Conservation (phyloP, 2,113 vertebrate genomes). For the Pithys albifrons region DNA sequence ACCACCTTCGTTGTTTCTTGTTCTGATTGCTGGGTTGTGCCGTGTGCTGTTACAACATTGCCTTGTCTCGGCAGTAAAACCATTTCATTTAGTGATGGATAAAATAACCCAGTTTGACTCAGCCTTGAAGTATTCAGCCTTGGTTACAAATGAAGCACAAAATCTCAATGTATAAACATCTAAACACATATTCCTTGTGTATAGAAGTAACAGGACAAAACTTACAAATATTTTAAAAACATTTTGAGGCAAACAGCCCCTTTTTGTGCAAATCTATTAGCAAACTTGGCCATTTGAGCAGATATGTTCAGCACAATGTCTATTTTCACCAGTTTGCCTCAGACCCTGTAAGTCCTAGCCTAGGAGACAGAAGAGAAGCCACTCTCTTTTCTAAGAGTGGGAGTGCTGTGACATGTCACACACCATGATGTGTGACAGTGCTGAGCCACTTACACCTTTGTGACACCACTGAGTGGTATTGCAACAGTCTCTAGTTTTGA, state of each 20-base stretch:
- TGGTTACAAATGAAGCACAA: neutral
- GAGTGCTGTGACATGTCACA: neutral
- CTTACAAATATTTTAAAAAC: neutral
- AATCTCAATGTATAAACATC: neutral
- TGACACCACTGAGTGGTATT: neutral
- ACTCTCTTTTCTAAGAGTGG: neutral
- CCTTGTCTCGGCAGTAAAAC: neutral
- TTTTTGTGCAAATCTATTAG: neutral
- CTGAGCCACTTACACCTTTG: neutral
- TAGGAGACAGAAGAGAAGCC: neutral
- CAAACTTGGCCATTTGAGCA: neutral
- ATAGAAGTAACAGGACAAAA: neutral
- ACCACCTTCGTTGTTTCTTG: conserved; percentile 16
- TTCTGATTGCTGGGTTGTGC: neutral
- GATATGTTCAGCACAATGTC: neutral
- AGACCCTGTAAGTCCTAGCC: neutral
- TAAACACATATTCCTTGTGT: neutral
- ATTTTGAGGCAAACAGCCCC: neutral
- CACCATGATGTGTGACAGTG: neutral
- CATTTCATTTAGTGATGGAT: neutral
- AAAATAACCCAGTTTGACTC: conserved; percentile 25
- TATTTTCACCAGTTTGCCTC: neutral
- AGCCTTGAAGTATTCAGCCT: neutral
- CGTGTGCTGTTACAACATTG: neutral
- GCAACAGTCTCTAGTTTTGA: neutral